Evolutionary conservation across 2,113 vertebrate genomes (phyloP).

Genomic region (Anarrhichthys ocellatus): DNA sequence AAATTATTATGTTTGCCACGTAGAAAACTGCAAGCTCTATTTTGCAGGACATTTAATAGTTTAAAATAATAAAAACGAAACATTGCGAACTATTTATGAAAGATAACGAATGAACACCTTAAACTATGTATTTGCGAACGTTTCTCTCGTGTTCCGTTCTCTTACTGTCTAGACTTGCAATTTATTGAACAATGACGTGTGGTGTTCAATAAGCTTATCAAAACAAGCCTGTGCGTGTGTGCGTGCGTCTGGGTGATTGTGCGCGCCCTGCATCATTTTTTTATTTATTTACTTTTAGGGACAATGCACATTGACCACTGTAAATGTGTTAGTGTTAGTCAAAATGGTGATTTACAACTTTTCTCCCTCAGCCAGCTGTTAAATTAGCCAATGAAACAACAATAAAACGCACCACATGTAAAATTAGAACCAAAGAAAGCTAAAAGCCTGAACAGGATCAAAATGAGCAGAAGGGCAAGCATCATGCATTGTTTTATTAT

Average conservation of each 20-base stretch:
- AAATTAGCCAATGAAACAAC: too few relatives aligned
- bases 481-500: background rate
- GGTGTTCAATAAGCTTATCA: background rate
- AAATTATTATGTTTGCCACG: background rate
- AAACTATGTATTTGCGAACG: background rate
- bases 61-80: too few relatives aligned
- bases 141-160: background rate
- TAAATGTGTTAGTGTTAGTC: too few relatives aligned
- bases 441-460: too few relatives aligned
- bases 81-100: background rate
- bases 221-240: background rate
- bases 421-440: too few relatives aligned
- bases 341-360: too few relatives aligned
- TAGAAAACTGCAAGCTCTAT: constrained; percentile 3
- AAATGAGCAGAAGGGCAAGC: background rate
- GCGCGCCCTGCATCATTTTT: background rate
- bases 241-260: background rate
- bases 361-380: too few relatives aligned
- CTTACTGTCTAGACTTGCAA: background rate
- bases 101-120: background rate
- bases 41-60: background rate
- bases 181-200: background rate
- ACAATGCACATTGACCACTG: background rate
- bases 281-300: background rate
- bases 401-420: too few relatives aligned